Base-by-base conservation (phyloP, 2,888 invertebrate genomes). In the Melinopterus prodromus region DNA sequence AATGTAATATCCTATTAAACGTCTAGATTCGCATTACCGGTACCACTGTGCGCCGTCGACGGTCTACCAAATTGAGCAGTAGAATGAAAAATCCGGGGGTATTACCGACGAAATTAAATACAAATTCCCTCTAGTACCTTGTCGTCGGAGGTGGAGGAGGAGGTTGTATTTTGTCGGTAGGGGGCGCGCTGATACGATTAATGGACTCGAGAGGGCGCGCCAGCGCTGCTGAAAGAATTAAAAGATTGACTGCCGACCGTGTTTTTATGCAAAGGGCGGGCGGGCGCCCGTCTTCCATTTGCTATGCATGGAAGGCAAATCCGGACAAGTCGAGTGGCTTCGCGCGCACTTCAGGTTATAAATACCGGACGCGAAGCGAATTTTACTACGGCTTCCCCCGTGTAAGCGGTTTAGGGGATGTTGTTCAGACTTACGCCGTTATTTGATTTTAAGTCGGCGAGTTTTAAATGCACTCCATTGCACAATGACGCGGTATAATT, bases 91-190 rank as follows among this genome's bases (percentile, higher is more conserved):
- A 74, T 74, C 74, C 36, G 14, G n/a, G 74, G 35, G 74, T n/a
- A 74, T 74, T 74, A 74, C 74, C 37, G 74, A 6, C 35, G 74
- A 74, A 74, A 74, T 74, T 74, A 74, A 74, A 74, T 74, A 74
- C 74, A 74, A 74, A 74, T 74, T 74, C 74, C 36, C 74, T 74
- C n/a, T 35, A 35, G 35, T 35, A n/a, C 37, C 35, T 35, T 36
- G 74, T 15, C 9, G 74, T 35, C 35, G 35, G n/a, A 37, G 37
- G 74, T 37, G n/a, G 74, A 74, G 53, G 38, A 38, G 38, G 6
- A 38, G 38, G 53, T 2, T 53, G 53, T 53, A 53, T 53, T 53
- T 53, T 2, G 9, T 53, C 5, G 53, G 53, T 53, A 53, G 3
- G 53, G 53, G 53, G 53, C 26, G 38, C 9, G 53, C 53, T 53